Base-by-base conservation (phyloP, 2,888 invertebrate genomes). In the Diarsia mendica region DNA sequence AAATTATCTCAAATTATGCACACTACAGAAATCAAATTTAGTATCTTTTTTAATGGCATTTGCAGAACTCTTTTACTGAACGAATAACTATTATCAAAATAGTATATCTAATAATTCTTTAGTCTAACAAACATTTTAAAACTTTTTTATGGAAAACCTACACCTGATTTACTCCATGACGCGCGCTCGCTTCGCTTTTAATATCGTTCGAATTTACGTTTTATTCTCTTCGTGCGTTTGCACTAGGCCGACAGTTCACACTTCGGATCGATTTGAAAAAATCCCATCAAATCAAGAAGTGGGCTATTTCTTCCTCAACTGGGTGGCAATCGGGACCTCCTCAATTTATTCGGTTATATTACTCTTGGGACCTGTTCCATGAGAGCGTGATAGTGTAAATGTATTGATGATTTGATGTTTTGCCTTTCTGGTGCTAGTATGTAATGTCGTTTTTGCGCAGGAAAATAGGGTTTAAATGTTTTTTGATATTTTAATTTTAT, bases 251-350 rank as follows among this genome's bases (percentile, higher is more conserved):
- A 63, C 77, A 77, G 58, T 71, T 75, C 10, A 78, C 74, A 83
- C 74, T 77, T 70, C 73, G 84, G 84, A 88, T 88, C 89, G 88
- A 90, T 90, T 89, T 80, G 77, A 83, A 89, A 89, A 89, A 87
- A 83, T 83, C 83, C 82, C 69, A 85, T 83, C 86, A 86, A 87
- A 89, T 89, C 86, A 85, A 79, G 81, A 85, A 85, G 86, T 75
- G 80, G 78, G 79, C 68, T 69, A 77, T 71, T 79, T 72, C 67
- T 85, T 63, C 46, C 79, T 69, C 77, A 73, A 82, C 63, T 78
- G 44, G 23, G 39, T 72, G 68, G 68, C 73, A 77, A 79, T 79
- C 20, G 67, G 20, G 60, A 72, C 28, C 69, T 77, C 51, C 72
- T 68, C 75, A 76, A 79, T 85, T 76, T 80, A 77, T 84, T 76